Evolutionary conservation across 2,888 invertebrate species (phyloP).

Genomic region (Drosophila flavopinicola): DNA sequence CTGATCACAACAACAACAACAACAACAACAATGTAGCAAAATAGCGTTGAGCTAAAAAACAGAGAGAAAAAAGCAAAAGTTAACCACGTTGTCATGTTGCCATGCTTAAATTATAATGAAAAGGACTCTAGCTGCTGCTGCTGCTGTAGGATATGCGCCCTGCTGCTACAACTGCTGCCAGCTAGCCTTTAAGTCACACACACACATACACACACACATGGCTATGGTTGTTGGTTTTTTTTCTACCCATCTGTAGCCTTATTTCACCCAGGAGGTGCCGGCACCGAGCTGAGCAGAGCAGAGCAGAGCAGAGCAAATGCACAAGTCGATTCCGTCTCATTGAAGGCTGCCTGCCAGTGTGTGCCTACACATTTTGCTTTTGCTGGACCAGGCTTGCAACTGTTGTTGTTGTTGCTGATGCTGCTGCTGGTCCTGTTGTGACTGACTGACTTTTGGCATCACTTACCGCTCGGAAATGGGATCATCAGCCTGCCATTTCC

Average conservation of each 20-base stretch:
- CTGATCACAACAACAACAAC: slow-evolving; percentile 66
- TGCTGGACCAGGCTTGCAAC: slow-evolving; percentile 30
- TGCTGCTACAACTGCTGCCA: slow-evolving; percentile 32
- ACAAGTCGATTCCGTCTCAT: slow-evolving; percentile 74
- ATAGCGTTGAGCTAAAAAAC: slow-evolving; percentile 11
- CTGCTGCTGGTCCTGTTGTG: slow-evolving; percentile 40
- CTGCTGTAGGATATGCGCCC: no score
- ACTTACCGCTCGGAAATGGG: slow-evolving; percentile 83
- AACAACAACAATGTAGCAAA: slow-evolving; percentile 56
- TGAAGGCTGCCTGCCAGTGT: slow-evolving; percentile 64
- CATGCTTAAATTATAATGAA: slow-evolving; percentile 82
- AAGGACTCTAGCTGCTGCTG: slow-evolving; percentile 67
- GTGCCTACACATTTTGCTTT: slow-evolving; percentile 38
- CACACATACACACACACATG: slow-evolving; percentile 19
- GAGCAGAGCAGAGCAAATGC: slow-evolving; percentile 65
- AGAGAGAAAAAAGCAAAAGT: slow-evolving; percentile 66
- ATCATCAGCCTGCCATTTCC: slow-evolving; percentile 83
- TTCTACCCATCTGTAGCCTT: slow-evolving; percentile 48
- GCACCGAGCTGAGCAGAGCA: slow-evolving; percentile 54
- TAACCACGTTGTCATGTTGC: slow-evolving; percentile 81
- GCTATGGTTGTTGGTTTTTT: slow-evolving; percentile 24
- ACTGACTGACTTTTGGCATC: slow-evolving; percentile 80
- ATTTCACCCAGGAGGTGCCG: slow-evolving; percentile 59
- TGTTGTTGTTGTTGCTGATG: slow-evolving; percentile 20
- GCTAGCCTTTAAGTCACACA: slow-evolving; percentile 44